phyloP scores from a whole-genome alignment of 2,888 invertebrate genomes.

The Trisateles emortualis region DNA sequence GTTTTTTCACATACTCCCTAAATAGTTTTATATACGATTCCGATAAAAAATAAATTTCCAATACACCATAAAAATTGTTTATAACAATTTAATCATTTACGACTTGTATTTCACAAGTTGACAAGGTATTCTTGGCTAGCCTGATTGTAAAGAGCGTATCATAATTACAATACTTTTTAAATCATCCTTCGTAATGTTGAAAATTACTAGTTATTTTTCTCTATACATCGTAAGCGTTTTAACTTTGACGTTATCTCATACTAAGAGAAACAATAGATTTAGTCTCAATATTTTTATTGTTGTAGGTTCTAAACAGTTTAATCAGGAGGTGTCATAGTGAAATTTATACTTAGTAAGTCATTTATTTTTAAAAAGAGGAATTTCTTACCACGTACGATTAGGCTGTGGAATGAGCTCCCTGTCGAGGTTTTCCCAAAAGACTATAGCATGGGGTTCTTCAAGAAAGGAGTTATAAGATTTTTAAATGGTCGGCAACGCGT shows the following conservation, averaged over 20 bases:
- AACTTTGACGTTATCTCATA: slow-evolving; percentile 1
- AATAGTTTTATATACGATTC: not conserved
- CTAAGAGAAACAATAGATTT: slow-evolving; percentile 8
- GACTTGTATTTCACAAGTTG: slow-evolving; percentile 34
- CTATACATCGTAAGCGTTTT: slow-evolving; percentile 34
- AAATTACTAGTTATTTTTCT: slow-evolving; percentile 28
- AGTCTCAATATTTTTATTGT: slow-evolving; percentile 11
- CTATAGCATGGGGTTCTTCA: no score
- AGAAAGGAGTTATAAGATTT: no score
- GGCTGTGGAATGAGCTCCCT: no score
- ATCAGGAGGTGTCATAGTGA: slow-evolving; percentile 55
- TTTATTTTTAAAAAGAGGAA: no score
- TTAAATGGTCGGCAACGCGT: no score
- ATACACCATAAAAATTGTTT: slow-evolving; percentile 35
- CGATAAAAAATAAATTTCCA: slow-evolving; percentile 14
- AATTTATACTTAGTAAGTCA: slow-evolving; percentile 78
- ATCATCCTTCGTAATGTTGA: slow-evolving; percentile 42
- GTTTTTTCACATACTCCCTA: no score
- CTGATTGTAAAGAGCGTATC: slow-evolving; percentile 15
- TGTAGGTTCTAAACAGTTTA: slow-evolving; percentile 58
- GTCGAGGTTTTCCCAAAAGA: no score
- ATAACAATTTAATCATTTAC: slow-evolving; percentile 32
- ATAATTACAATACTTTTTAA: slow-evolving; percentile 19
- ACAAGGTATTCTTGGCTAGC: slow-evolving; percentile 5
- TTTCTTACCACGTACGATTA: no score